Percentiles rank a stretch among this genome's conserved stretches.
Conservation (phyloP, 2,797 vertebrate species). For the Dermochelys coriacea region DNA sequence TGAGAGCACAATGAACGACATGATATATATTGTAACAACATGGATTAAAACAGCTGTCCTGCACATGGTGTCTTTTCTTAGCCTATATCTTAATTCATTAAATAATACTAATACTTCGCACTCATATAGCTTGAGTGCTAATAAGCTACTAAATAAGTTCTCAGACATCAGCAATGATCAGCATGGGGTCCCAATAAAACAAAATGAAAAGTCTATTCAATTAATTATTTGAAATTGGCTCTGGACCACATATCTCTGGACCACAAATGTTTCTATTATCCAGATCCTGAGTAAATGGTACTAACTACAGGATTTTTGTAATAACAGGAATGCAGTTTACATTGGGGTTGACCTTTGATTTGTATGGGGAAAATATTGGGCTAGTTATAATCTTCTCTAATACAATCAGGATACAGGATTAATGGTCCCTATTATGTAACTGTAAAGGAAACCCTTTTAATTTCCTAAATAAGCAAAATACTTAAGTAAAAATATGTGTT, state of each 20-base stretch:
- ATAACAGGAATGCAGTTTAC: background rate
- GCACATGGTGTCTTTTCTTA: background rate
- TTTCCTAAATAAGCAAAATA: background rate
- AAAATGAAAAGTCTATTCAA: background rate
- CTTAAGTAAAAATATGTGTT: background rate
- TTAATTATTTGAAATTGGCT: slow-evolving; percentile 24
- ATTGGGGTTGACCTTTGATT: background rate
- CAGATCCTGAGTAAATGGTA: background rate
- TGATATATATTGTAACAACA: background rate
- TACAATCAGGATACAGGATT: background rate
- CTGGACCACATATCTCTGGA: background rate
- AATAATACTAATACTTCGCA: background rate
- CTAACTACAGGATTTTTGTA: background rate
- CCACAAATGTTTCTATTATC: background rate
- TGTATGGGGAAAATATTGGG: background rate
- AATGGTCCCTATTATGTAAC: background rate
- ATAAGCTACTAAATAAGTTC: slow-evolving; percentile 13
- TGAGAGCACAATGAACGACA: background rate
- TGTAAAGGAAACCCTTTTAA: background rate
- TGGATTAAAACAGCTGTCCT: background rate
- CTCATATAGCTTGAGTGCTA: background rate
- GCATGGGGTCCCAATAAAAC: background rate
- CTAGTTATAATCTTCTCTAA: background rate
- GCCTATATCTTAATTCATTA: background rate
- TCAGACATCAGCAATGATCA: background rate